Evolutionary conservation across 2,888 invertebrate genomes (phyloP), one percentile per base, ranked within the genome.

Genomic region (Acanthosepion lycidas): DNA sequence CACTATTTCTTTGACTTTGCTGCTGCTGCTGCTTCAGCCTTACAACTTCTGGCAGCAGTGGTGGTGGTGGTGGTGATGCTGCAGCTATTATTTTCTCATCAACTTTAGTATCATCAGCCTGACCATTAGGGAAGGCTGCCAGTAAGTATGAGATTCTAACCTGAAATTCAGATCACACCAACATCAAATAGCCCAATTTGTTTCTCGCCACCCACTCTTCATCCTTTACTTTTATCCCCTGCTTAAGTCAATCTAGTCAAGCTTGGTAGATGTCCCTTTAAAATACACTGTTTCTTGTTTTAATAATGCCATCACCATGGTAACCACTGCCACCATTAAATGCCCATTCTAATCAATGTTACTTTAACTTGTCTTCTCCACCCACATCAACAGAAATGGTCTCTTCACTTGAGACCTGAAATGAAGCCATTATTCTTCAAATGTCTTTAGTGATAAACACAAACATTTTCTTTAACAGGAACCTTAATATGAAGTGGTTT

Each of bases 41-140:
- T 78, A 78, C 78, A 33, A 78, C n/a, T n/a, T 33, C 33, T 78
- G 18, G n/a, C 12, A 33, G 15, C 6, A n/a, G 28, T 3, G 78
- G 78, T 8, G 78, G 78, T 33, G 78, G 78, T 6, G 9, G 15
- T n/a, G n/a, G n/a, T n/a, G 15, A 15, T 33, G n/a, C n/a, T n/a
- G 78, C 78, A 33, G n/a, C n/a, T 78, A 78, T 78, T 78, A 78
- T 78, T 78, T 78, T 78, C 78, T 78, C 78, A 78, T 78, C 78
- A 78, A 78, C 78, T n/a, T n/a, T 59, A 23, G 78, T 78, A 33
- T 78, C 78, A 78, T 33, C 78, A 78, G 78, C n/a, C 12, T n/a
- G 78, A 33, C 78, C 78, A 78, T 78, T 78, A 78, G n/a, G n/a
- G 78, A 78, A 78, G n/a, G n/a, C n/a, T 78, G 78, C 33, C n/a